Conservation (phyloP, 2,888 invertebrate genomes). For the Melikaiella ostensackeni region DNA sequence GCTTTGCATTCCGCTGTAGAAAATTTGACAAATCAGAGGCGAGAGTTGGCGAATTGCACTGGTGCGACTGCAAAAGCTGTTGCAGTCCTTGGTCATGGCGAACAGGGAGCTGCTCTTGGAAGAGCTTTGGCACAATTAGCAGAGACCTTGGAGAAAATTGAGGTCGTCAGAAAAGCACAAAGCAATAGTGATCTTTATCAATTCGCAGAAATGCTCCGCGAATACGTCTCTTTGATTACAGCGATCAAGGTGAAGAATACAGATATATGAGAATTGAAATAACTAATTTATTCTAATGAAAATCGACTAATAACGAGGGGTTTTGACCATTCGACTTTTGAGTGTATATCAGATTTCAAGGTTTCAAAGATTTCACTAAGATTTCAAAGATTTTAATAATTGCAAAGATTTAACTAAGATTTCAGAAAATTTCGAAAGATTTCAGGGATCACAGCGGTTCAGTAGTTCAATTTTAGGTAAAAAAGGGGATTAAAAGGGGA, state of each 20-base stretch:
- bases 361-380: no score
- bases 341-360: no score
- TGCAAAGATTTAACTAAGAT: no score
- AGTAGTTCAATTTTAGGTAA: no score
- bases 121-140: constrained; percentile 93
- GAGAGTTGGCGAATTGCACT: constrained; percentile 88
- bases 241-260: constrained; percentile 86
- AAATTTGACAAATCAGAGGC: constrained; percentile 90
- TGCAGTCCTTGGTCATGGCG: constrained; percentile 94
- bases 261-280: background rate
- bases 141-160: constrained; percentile 86
- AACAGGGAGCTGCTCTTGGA: constrained; percentile 94
- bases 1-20: constrained; percentile 93
- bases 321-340: no score
- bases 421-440: no score
- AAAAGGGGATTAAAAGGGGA: no score
- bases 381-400: no score
- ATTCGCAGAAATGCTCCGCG: constrained; percentile 95
- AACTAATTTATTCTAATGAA: background rate
- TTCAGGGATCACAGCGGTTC: no score
- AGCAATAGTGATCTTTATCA: constrained; percentile 96
- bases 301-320: no score
- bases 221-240: constrained; percentile 94
- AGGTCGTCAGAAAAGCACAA: constrained; percentile 92
- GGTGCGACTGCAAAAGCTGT: constrained; percentile 92